Evolutionary conservation across 2,797 vertebrate genomes (phyloP).

Genomic region (Helostoma temminkii): DNA sequence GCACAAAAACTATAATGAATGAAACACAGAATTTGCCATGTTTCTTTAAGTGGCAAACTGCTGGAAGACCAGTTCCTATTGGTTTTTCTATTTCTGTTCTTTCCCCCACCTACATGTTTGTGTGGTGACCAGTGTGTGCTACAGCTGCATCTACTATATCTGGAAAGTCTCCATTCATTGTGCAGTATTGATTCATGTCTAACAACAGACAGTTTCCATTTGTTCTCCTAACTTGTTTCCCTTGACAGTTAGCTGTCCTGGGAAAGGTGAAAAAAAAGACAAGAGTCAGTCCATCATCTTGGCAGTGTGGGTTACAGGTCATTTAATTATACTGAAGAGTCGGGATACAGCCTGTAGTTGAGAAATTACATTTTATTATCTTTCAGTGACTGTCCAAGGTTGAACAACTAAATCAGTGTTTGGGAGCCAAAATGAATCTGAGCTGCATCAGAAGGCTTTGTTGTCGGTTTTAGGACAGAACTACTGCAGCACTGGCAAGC

Average conservation of each 20-base stretch:
- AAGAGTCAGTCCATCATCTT: too few species aligned
- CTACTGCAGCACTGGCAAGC: neutral
- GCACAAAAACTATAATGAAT: neutral
- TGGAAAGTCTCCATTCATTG: conserved; percentile 13
- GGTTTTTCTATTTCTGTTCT: conserved; percentile 39
- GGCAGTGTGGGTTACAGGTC: neutral
- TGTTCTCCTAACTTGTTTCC: neutral
- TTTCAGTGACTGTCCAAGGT: too few species aligned
- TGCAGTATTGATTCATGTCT: conserved; percentile 22
- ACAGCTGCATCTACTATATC: conserved; percentile 8
- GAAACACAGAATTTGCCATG: too few species aligned
- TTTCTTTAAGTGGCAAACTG: too few species aligned
- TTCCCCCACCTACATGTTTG: conserved; percentile 17
- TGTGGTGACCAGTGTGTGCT: conserved; percentile 21
- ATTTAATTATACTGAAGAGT: neutral
- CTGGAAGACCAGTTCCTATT: conserved; percentile 5
- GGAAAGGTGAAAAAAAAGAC: too few species aligned
- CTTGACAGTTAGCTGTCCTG: too few species aligned
- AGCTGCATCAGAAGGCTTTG: conserved; percentile 1
- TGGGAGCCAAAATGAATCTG: neutral
- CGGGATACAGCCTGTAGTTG: neutral
- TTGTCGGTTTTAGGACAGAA: conserved; percentile 14
- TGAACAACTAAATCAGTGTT: too few species aligned
- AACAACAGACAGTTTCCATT: neutral
- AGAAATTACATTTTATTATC: too few species aligned